Base-by-base conservation (phyloP, 1,140 invertebrate species). In the Bombus difficillimus region DNA sequence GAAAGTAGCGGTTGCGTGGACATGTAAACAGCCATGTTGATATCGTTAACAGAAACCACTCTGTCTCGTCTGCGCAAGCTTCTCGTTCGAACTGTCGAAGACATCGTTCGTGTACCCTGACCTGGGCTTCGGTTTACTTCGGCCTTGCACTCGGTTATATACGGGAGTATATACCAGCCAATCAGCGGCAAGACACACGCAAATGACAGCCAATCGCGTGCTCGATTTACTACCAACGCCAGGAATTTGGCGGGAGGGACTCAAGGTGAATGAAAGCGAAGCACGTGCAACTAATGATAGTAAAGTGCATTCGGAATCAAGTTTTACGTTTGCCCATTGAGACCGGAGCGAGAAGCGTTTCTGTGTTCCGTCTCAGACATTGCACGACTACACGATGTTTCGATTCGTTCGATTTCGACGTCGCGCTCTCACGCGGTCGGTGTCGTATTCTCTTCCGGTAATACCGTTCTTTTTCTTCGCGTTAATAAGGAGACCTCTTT, bases 241-340 rank as follows among this genome's bases (percentile, higher is more conserved):
- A 79, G 39, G 75, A 68, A 83, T 80, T 83, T 75, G 74, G 64
- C 76, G 72, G 85, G 86, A 86, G 85, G 81, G 76, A 81, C 80
- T 89, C 82, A 76, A 85, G 77, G 83, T 90, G 90, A 90, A 91
- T 91, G 90, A 90, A 89, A 88, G 82, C 69, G 69, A 84, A 89
- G 87, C 90, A 91, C 90, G 87, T 91, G 90, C 89, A 85, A 83
- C 86, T 87, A 88, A 87, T 78, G 81, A 89, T 79, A 73, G 72
- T 85, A 78, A 86, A 82, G 68, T 78, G 77, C 77, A 85, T 82
- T 88, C 83, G 86, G 53, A 57, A 83, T 75, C 62, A 64, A 72
- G 68, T 89, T 89, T 83, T 76, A 83, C 87, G 87, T 88, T 79
- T 77, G 53, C 72, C n/a, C 71, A 41, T 71, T 80, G n/a, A 62